These are phyloP conservation scores for Caprella mutica DNA, from an alignment of 2,888 invertebrate species.

Conservation along the genomic window DNA sequence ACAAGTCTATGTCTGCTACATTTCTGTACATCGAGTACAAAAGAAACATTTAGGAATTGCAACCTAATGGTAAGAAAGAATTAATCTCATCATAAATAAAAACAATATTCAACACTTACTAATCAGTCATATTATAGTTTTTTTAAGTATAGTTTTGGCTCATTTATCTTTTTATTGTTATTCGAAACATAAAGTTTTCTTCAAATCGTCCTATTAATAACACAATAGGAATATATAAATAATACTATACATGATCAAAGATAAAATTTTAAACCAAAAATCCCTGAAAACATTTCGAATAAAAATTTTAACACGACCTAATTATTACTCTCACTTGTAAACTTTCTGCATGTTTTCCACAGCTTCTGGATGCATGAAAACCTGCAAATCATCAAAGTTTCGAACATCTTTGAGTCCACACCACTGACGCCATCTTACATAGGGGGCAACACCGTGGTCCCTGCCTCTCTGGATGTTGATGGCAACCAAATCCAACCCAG, in stretches of 20 bases:
- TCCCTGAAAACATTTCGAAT: neutral
- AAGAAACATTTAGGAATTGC: no score
- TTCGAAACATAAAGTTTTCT: neutral
- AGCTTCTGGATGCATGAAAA: constrained; percentile 22
- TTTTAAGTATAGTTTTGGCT: neutral
- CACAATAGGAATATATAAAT: neutral
- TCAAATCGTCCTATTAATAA: no score
- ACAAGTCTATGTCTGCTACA: constrained; percentile 76
- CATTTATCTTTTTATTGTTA: neutral
- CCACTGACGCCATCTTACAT: constrained; percentile 61
- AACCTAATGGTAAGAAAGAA: no score
- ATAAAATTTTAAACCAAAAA: neutral
- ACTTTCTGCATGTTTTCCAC: constrained; percentile 12
- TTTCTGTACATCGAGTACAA: constrained; percentile 37
- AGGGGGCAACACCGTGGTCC: constrained; percentile 74
- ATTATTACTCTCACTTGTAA: constrained; percentile 25
- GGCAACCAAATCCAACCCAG: constrained; percentile 72
- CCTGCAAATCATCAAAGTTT: constrained; percentile 20
- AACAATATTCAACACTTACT: no score
- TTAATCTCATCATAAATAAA: no score
- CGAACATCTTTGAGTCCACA: constrained; percentile 55
- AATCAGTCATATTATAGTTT: neutral
- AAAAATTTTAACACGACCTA: neutral
- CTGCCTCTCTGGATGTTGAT: constrained; percentile 78
- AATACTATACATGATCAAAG: neutral